Evolutionary conservation across 2,888 invertebrate genomes (phyloP).

Genomic region (Drosophila nigricruria): DNA sequence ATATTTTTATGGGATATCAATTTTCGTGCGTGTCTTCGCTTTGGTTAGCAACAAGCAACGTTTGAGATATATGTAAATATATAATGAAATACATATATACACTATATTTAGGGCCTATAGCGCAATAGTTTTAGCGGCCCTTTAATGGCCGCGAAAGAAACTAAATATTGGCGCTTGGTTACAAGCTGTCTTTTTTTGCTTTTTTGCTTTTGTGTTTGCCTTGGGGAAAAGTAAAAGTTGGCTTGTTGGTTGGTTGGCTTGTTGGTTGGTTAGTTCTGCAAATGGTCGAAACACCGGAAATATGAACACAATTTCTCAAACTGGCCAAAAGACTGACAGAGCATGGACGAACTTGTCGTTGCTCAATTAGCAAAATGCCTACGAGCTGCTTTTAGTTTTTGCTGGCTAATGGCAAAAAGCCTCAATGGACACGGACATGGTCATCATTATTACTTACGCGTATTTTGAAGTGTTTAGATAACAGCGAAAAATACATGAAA

Average conservation of each 20-base stretch:
- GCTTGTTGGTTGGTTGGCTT: constrained; percentile 62
- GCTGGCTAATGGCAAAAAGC: constrained; percentile 46
- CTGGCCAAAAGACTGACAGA: constrained; percentile 40
- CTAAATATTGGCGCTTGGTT: constrained; percentile 56
- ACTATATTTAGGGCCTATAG: constrained; percentile 37
- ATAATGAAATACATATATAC: constrained; percentile 15
- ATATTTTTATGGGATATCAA: constrained; percentile 20
- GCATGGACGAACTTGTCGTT: constrained; percentile 64
- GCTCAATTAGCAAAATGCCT: constrained; percentile 76
- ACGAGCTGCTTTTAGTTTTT: constrained; percentile 46
- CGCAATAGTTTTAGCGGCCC: no score
- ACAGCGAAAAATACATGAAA: constrained; percentile 25
- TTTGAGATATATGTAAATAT: constrained; percentile 36
- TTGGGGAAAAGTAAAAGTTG: constrained; percentile 72
- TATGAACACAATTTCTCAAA: constrained; percentile 76
- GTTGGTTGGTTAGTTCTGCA: constrained; percentile 70
- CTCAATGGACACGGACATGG: constrained; percentile 58
- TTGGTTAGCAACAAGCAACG: constrained; percentile 34
- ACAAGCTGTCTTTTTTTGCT: constrained; percentile 12
- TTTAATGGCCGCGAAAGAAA: constrained; percentile 43
- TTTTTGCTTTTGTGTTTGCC: constrained; percentile 11
- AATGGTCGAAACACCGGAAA: constrained; percentile 70
- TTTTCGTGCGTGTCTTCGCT: constrained; percentile 26
- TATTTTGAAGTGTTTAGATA: constrained; percentile 57
- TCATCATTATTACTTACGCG: constrained; percentile 65